Evolutionary conservation across 2,888 invertebrate genomes (phyloP), one percentile per base, ranked within the genome.

Genomic region (Nomada ferruginata): DNA sequence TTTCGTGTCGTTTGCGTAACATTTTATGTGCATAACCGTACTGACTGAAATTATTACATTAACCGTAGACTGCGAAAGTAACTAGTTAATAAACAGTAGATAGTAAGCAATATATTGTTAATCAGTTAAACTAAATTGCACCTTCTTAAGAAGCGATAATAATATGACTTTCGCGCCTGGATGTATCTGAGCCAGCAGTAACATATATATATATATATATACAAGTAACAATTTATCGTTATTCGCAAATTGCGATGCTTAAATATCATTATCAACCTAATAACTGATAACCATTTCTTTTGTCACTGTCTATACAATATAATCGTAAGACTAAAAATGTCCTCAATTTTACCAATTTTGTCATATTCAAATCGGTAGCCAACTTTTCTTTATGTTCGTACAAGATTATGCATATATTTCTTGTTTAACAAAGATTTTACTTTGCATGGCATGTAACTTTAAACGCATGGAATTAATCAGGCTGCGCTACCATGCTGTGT

Each of bases 401-500:
- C 47, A 73, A 68, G 53, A 73, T 73, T 69, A 36, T 68, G 29
- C 23, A 44, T 59, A 18, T 53, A 18, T 52, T 79, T 20, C 5
- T 15, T 18, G 4, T 65, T 65, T 69, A 61, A 9, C 10, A 53
- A 47, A n/a, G 23, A 61, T 52, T 69, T 76, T 15, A 64, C 23
- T 26, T 53, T 29, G 60, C 57, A 79, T 66, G 60, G 70, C 76
- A 61, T 73, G 44, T 65, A 71, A 69, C 59, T 26, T 53, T 60
- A 63, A 79, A 79, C 23, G 60, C 50, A 68, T 72, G 61, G 68
- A 82, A 83, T 88, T 82, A 76, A 83, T 83, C 82, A 86, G 89
- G 87, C 77, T 87, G 89, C 89, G 90, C 90, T 88, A 85, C 89
- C 87, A 85, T 76, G 66, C 73, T 86, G 70, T 81, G 60, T 74